These are phyloP conservation scores for Rhincodon typus DNA, from an alignment of 2,797 vertebrate genomes.

Conservation along the genomic window DNA sequence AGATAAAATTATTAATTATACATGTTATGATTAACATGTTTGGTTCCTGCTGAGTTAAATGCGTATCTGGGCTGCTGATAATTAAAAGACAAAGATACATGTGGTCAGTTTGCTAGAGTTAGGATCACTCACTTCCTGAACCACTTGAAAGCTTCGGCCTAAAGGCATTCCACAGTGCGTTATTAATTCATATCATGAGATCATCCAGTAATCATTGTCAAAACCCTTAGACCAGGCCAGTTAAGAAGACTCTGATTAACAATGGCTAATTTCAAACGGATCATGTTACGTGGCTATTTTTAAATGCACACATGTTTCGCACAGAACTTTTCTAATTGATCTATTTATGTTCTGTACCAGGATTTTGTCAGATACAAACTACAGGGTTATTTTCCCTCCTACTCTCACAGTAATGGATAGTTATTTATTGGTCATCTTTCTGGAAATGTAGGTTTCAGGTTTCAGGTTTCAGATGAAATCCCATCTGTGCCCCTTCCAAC, in stretches of 20 bases:
- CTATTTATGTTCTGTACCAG: neutral
- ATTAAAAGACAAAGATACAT: conserved; percentile 8
- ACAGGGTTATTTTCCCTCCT: neutral
- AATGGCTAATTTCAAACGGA: neutral
- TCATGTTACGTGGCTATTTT: neutral
- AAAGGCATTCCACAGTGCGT: neutral
- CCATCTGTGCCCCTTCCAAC: neutral
- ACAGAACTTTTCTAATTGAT: neutral
- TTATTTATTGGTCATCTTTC: neutral
- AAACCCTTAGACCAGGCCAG: neutral
- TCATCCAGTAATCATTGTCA: neutral
- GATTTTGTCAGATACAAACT: neutral
- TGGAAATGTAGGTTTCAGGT: neutral
- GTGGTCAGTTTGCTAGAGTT: neutral
- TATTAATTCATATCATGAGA: conserved; percentile 11
- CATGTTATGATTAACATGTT: neutral
- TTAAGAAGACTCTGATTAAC: conserved; percentile 1
- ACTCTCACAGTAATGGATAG: neutral
- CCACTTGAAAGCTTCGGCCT: neutral
- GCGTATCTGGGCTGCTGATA: neutral
- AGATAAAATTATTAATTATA: neutral
- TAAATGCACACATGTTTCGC: neutral
- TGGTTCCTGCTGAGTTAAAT: neutral
- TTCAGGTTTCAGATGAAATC: neutral
- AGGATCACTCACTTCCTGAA: conserved; percentile 2